phyloP scores from a whole-genome alignment of 2,797 vertebrate species.

The Fistularia tabacaria region DNA sequence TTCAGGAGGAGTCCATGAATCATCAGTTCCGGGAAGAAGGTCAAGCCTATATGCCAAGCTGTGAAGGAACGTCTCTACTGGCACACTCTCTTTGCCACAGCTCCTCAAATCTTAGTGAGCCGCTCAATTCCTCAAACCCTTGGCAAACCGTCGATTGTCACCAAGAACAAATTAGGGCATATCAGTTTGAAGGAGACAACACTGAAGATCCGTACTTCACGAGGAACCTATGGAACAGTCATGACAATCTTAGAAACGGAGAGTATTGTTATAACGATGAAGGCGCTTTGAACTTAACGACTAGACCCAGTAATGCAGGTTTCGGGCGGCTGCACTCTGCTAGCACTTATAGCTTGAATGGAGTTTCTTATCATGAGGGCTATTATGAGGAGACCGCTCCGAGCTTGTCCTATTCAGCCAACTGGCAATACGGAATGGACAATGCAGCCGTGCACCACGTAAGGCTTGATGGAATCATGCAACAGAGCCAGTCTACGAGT shows the following conservation, averaged over 20 bases:
- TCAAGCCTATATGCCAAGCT: conserved; percentile 37
- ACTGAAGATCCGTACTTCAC: conserved; percentile 44
- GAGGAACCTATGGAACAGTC: conserved; percentile 66
- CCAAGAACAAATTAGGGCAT: conserved; percentile 40
- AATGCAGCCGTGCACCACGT: conserved; percentile 53
- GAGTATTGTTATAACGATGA: conserved; percentile 69
- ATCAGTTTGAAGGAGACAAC: conserved; percentile 32
- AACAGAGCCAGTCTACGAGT: conserved; percentile 55
- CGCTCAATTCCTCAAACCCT: conserved; percentile 27
- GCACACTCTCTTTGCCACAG: conserved; percentile 31
- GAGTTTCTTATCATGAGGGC: conserved; percentile 77
- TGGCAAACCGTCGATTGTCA: conserved; percentile 44
- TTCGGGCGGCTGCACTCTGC: conserved; percentile 65
- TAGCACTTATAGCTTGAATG: conserved; percentile 77
- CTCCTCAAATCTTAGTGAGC: conserved; percentile 47
- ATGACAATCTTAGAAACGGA: conserved; percentile 49
- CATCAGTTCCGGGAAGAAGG: conserved; percentile 46
- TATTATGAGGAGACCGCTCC: conserved; percentile 78
- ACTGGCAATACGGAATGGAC: conserved; percentile 68
- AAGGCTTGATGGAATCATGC: conserved; percentile 57
- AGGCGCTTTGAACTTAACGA: conserved; percentile 83
- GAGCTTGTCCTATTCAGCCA: conserved; percentile 74
- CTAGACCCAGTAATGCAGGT: conserved; percentile 77
- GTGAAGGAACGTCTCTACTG: conserved; percentile 32
- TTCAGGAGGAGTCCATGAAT: conserved; percentile 65